A percentile compares a stretch with the other conserved stretches of the same genome.
These are phyloP conservation scores for Gymnothorax reevesii DNA, from an alignment of 2,797 vertebrate genomes.

Conservation along the genomic window DNA sequence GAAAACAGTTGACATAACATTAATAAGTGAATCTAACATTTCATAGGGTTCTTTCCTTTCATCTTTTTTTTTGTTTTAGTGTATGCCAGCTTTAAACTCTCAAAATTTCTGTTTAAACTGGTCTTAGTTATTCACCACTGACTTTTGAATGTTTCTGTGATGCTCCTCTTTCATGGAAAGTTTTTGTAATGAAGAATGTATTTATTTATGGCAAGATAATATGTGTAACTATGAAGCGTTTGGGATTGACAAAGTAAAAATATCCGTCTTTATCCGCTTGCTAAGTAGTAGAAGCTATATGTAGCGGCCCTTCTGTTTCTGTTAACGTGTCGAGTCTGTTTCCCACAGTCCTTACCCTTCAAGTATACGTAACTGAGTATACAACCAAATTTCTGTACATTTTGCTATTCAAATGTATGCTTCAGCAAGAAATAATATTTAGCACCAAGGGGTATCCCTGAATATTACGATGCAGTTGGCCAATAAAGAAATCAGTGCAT, in stretches of 20 bases:
- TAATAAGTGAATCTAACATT: too few relatives aligned
- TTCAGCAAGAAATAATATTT: not conserved
- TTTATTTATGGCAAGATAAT: not conserved
- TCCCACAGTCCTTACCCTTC: conserved; percentile 14
- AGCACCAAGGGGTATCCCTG: not conserved
- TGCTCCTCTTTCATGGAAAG: not conserved
- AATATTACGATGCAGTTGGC: not conserved
- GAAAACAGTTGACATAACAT: too few relatives aligned
- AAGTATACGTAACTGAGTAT: conserved; percentile 4
- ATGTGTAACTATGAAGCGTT: not conserved
- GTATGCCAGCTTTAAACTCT: not conserved
- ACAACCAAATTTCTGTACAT: not conserved
- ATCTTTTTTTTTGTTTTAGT: too few relatives aligned
- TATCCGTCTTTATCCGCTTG: not conserved
- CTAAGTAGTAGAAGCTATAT: not conserved
- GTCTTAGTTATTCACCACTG: not conserved
- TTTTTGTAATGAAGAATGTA: not conserved
- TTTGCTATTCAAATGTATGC: not conserved
- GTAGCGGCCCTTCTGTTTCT: not conserved
- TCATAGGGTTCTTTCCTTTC: too few relatives aligned
- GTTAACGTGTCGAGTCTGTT: conserved; percentile 20
- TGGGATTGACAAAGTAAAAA: not conserved
- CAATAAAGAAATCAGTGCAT: not conserved
- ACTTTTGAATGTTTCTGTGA: not conserved
- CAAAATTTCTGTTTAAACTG: not conserved